Percentiles rank a stretch among this genome's conserved stretches.
These are phyloP conservation scores for Crepidodera aurea DNA, from an alignment of 2,888 invertebrate genomes.

Conservation along the genomic window DNA sequence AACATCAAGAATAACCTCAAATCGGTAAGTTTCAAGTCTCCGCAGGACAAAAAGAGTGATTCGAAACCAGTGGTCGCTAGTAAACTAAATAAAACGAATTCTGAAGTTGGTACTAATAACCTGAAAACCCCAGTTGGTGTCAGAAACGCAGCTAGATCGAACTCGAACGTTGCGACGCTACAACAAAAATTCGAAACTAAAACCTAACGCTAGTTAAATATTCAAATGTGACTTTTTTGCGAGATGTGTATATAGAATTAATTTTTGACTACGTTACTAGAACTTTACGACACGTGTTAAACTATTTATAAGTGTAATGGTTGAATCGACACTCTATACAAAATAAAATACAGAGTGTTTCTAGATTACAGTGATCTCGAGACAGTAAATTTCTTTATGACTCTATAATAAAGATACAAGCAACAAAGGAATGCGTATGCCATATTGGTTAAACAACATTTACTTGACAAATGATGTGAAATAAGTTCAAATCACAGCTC, in stretches of 20 bases:
- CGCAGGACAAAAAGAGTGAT: slow-evolving; percentile 58
- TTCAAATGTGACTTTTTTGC: neutral
- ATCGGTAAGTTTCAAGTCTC: slow-evolving; percentile 59
- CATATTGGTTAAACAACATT: too few species aligned
- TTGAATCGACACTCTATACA: neutral
- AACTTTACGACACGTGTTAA: slow-evolving; percentile 9
- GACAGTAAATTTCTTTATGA: too few species aligned
- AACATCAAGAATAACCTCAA: slow-evolving; percentile 61
- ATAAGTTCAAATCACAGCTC: too few species aligned
- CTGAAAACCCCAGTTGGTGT: slow-evolving; percentile 57
- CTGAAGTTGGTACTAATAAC: slow-evolving; percentile 30
- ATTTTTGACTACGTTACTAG: neutral
- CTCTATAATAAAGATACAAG: too few species aligned
- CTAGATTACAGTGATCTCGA: too few species aligned
- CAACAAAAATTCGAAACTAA: slow-evolving; percentile 81
- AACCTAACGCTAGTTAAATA: slow-evolving; percentile 32
- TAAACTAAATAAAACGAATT: slow-evolving; percentile 41
- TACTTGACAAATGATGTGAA: too few species aligned
- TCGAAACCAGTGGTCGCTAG: slow-evolving; percentile 44
- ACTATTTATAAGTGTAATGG: slow-evolving; percentile 15
- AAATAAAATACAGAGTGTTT: neutral
- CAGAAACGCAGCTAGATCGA: slow-evolving; percentile 64
- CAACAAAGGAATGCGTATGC: too few species aligned
- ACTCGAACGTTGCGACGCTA: slow-evolving; percentile 78
- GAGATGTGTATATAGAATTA: neutral